Evolutionary conservation across 2,888 invertebrate genomes (phyloP), one percentile per base, ranked within the genome.

Genomic region (Odontomyia ornata): DNA sequence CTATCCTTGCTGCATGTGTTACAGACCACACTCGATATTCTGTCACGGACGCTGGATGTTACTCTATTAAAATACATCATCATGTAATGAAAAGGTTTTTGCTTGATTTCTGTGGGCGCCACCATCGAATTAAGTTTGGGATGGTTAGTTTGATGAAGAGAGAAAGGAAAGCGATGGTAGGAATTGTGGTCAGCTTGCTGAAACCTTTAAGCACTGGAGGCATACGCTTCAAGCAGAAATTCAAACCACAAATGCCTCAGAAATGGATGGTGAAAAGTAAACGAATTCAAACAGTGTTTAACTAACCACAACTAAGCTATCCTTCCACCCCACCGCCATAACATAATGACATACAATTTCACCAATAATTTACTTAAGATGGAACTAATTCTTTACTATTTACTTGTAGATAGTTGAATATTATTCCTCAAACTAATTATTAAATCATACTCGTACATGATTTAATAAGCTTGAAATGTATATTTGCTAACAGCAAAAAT

Each of bases 221-320:
- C 36, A 36, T 60, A 57, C 7, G 27, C 13, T 25, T 5, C 3
- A 57, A 36, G 21, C 28, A 36, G 23, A 27, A 60, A 73, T 18
- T 30, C 21, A 5, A 69, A 57, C 57, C 73, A 57, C 73, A 73
- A 73, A 73, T 73, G 18, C 23, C 23, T 46, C 36, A 57, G 57
- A 57, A 30, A 57, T 36, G 23, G 60, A 57, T 67, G 43, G 27
- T 46, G 52, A 69, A 76, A 60, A 73, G 62, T 52, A 77, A 78
- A 78, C 71, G 73, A 76, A 77, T 57, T 67, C 75, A 78, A 78
- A 77, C 57, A 77, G 57, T 46, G 73, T 62, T 77, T 30, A 77
- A 69, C 75, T 46, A 78, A 78, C 78, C 78, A 36, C 78, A 78
- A 77, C 78, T 77, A 60, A 76, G 77, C 75, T 78, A 78, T 76